These are phyloP conservation scores for Elegia similella DNA, from an alignment of 2,888 invertebrate species.

Conservation along the genomic window DNA sequence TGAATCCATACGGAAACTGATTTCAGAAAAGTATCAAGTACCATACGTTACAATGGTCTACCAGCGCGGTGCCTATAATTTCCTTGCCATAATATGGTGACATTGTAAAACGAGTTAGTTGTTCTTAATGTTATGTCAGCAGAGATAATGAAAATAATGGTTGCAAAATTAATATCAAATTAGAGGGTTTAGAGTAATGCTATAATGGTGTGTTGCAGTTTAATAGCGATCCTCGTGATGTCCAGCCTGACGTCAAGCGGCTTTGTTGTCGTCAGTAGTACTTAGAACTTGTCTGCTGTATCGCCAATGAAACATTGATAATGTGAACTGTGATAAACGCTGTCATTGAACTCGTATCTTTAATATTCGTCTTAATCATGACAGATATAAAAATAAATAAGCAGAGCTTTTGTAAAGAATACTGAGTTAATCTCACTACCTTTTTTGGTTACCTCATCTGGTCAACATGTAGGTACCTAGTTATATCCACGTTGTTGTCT, in stretches of 20 bases:
- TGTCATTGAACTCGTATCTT: slow-evolving; percentile 12
- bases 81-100: slow-evolving; percentile 56
- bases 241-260: slow-evolving; percentile 20
- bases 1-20: slow-evolving; percentile 44
- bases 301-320: slow-evolving; percentile 6
- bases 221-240: slow-evolving; percentile 62
- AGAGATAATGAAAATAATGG: slow-evolving; percentile 77
- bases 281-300: background rate
- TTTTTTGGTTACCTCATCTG: too few species aligned
- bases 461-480: too few species aligned
- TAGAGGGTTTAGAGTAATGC: slow-evolving; percentile 74
- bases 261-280: slow-evolving; percentile 11
- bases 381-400: background rate
- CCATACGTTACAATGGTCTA: slow-evolving; percentile 36
- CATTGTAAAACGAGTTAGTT: slow-evolving; percentile 70
- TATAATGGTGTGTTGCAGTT: slow-evolving; percentile 59
- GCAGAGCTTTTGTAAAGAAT: too few species aligned
- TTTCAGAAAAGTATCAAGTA: slow-evolving; percentile 50
- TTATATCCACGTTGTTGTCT: too few species aligned
- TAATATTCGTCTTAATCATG: background rate
- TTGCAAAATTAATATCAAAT: slow-evolving; percentile 75
- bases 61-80: slow-evolving; percentile 68
- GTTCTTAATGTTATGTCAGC: slow-evolving; percentile 66
- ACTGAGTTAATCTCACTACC: too few species aligned
- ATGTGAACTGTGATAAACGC: slow-evolving; percentile 3